Evolutionary conservation across 2,113 vertebrate species (phyloP).

Genomic region (Pseudopodoces humilis): DNA sequence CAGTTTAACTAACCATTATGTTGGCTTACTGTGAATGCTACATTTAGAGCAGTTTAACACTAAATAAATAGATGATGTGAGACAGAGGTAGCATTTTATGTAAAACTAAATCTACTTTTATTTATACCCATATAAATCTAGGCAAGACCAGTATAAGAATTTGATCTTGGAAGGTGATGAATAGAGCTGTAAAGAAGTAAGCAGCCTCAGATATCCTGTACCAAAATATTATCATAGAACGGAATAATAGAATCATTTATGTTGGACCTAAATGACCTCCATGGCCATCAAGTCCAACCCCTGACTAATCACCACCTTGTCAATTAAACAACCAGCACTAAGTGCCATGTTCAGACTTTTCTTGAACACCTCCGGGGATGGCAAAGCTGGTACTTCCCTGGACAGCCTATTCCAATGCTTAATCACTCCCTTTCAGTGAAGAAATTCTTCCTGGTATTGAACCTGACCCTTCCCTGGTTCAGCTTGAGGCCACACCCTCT

Average conservation of each 20-base stretch:
- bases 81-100: neutral
- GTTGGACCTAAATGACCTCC: neutral
- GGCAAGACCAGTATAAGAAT: neutral
- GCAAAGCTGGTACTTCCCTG: neutral
- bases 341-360: neutral
- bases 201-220: neutral
- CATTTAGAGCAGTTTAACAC: neutral
- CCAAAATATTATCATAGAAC: neutral
- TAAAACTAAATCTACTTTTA: neutral
- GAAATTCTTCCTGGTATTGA: neutral
- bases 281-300: accelerated
- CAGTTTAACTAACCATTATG: neutral
- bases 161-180: neutral
- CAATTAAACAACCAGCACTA: neutral
- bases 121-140: neutral
- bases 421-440: neutral
- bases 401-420: neutral
- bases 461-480: neutral
- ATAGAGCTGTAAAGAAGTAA: neutral
- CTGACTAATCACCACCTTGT: neutral
- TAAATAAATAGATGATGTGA: neutral
- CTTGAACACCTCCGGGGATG: neutral
- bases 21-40: neutral
- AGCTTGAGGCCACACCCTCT: neutral
- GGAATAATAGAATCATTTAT: neutral